Conservation (phyloP, 2,888 invertebrate species). For the Tribolium freemani region DNA sequence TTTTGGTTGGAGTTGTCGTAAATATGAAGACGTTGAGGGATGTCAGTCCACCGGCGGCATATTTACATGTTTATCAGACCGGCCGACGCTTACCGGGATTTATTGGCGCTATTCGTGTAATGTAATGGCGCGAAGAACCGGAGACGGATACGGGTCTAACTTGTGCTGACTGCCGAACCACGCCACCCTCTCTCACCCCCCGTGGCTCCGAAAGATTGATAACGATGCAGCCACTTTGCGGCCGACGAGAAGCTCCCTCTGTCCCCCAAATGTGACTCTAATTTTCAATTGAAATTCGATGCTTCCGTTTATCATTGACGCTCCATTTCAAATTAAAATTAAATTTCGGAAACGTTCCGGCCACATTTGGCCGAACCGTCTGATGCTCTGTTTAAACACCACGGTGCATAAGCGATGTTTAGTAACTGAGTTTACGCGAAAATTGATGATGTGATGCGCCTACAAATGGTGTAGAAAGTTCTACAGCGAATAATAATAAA, state of each 20-base stretch:
- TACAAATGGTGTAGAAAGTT: no score
- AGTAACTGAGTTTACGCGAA: not conserved
- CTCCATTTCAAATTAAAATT: constrained; percentile 32
- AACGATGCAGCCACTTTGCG: constrained; percentile 47
- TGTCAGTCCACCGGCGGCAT: constrained; percentile 44
- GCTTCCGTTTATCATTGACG: constrained; percentile 35
- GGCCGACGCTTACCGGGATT: constrained; percentile 61
- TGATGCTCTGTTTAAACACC: not conserved
- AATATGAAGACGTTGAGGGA: constrained; percentile 45
- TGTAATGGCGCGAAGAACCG: constrained; percentile 64
- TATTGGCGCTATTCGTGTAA: constrained; percentile 62
- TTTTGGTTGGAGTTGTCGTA: no score
- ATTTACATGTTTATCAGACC: constrained; percentile 66
- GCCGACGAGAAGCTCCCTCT: constrained; percentile 32
- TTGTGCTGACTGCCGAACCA: constrained; percentile 46
- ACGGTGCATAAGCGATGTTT: not conserved
- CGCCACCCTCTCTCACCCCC: constrained; percentile 28
- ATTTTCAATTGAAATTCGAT: constrained; percentile 38
- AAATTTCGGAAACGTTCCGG: constrained; percentile 7
- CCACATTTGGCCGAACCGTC: constrained; percentile 4
- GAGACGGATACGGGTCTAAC: constrained; percentile 62
- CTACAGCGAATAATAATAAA: no score
- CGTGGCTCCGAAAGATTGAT: constrained; percentile 36
- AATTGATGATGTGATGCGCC: not conserved
- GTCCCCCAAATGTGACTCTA: constrained; percentile 35